These are phyloP conservation scores for Phoebastria nigripes DNA, from an alignment of 2,797 vertebrate genomes.

Conservation along the genomic window DNA sequence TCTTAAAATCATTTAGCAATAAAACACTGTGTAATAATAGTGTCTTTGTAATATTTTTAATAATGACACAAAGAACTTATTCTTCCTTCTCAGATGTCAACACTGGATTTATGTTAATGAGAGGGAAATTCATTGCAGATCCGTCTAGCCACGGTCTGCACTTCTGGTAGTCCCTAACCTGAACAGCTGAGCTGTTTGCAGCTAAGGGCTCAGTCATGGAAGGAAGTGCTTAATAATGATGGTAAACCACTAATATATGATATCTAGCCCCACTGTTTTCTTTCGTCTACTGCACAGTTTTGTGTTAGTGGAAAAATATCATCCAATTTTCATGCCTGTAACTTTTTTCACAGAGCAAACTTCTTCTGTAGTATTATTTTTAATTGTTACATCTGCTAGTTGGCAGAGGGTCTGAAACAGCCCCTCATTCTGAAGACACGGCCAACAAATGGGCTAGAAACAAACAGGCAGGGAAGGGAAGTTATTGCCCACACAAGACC, in stretches of 20 bases:
- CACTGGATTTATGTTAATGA: not conserved
- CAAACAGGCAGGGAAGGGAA: not conserved
- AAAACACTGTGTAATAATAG: not conserved
- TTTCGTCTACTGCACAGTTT: not conserved
- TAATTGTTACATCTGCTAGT: not conserved
- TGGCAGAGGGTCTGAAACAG: not conserved
- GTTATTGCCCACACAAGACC: accelerated
- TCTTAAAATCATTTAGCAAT: conserved; percentile 18
- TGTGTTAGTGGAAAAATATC: not conserved
- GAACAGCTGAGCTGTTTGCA: not conserved
- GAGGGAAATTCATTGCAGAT: not conserved
- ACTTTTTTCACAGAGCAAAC: not conserved
- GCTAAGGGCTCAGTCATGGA: not conserved
- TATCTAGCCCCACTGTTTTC: not conserved
- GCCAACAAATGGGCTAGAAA: not conserved
- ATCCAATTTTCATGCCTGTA: not conserved
- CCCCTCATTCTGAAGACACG: not conserved
- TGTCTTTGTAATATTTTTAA: not conserved
- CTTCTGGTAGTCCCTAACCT: not conserved
- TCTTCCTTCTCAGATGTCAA: not conserved
- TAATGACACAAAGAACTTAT: not conserved
- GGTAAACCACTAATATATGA: not conserved
- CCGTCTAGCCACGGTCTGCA: not conserved
- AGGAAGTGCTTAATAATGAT: not conserved
- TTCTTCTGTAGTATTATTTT: not conserved